Conservation (phyloP, 1,140 invertebrate species). For the Phortica variegata region DNA sequence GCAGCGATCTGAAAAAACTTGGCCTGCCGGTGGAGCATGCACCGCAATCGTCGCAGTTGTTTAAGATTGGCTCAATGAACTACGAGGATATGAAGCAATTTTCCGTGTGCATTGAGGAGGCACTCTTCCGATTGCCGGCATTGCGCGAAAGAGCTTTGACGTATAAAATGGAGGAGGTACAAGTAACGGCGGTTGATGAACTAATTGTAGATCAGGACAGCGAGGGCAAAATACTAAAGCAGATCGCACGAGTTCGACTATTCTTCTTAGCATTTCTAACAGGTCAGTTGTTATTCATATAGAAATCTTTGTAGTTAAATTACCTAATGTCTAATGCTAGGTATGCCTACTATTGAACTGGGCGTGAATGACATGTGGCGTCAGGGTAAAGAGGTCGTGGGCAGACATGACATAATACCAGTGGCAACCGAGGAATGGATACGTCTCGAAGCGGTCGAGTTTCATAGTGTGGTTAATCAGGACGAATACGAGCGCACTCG, state of each 20-base stretch:
- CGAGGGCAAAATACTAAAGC: slow-evolving; percentile 81
- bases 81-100: slow-evolving; percentile 92
- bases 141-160: slow-evolving; percentile 86
- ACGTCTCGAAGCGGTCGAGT: slow-evolving; percentile 88
- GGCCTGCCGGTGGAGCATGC: slow-evolving; percentile 97
- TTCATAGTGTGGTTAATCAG: slow-evolving; percentile 91
- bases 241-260: slow-evolving; percentile 91
- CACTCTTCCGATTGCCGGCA: slow-evolving; percentile 78
- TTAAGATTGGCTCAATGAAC: slow-evolving; percentile 90
- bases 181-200: slow-evolving; percentile 95
- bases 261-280: slow-evolving; percentile 94
- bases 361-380: slow-evolving; percentile 96
- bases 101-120: slow-evolving; percentile 85
- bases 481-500: slow-evolving; percentile 88
- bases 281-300: too few relatives aligned
- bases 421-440: slow-evolving; percentile 99
- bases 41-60: slow-evolving; percentile 92
- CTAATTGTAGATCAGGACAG: slow-evolving; percentile 90
- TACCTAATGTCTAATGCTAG: neutral
- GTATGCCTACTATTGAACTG: slow-evolving; percentile 94
- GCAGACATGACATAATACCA: slow-evolving; percentile 97
- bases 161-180: slow-evolving; percentile 98
- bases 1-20: slow-evolving; percentile 87
- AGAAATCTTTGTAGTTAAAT: neutral
- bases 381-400: slow-evolving; percentile 98